Evolutionary conservation across 2,888 invertebrate genomes (phyloP).

Genomic region (Corythucha ciliata): DNA sequence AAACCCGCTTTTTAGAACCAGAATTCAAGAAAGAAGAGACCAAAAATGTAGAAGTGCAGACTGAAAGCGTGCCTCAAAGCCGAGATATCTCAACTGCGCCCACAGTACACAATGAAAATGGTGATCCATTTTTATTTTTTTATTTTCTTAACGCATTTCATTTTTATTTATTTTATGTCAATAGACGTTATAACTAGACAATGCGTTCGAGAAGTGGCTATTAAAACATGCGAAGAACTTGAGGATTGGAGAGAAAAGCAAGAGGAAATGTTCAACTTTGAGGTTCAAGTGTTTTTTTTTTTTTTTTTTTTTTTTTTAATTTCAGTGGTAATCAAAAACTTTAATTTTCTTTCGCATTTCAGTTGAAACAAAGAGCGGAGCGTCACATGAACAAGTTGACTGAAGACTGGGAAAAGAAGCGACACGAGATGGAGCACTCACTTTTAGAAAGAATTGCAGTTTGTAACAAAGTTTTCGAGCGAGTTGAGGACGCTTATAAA

Average conservation of each 20-base stretch:
- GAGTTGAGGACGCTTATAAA: constrained; percentile 52
- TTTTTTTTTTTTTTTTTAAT: background rate
- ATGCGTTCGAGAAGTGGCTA: constrained; percentile 23
- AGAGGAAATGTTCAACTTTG: constrained; percentile 52
- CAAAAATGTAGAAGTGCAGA: no score
- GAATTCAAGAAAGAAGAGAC: no score
- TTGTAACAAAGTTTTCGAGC: constrained; percentile 51
- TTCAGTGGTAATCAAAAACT: no score
- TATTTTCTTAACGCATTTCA: no score
- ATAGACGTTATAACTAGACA: constrained; percentile 16
- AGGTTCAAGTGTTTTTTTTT: constrained; percentile 42
- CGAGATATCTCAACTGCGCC: no score
- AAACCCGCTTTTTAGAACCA: no score
- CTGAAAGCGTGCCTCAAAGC: no score
- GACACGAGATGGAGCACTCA: constrained; percentile 49
- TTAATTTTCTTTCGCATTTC: no score
- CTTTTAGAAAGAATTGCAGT: constrained; percentile 51
- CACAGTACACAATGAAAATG: no score
- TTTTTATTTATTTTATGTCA: no score
- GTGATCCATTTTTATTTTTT: no score
- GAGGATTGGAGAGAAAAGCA: constrained; percentile 65
- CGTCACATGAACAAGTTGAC: constrained; percentile 29
- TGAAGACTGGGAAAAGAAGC: constrained; percentile 45
- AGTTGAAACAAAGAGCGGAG: constrained; percentile 32
- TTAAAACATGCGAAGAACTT: constrained; percentile 39